Percentiles rank a stretch among this genome's conserved stretches.
phyloP scores from a whole-genome alignment of 2,888 invertebrate species.

The Carpatolechia fugitivella region DNA sequence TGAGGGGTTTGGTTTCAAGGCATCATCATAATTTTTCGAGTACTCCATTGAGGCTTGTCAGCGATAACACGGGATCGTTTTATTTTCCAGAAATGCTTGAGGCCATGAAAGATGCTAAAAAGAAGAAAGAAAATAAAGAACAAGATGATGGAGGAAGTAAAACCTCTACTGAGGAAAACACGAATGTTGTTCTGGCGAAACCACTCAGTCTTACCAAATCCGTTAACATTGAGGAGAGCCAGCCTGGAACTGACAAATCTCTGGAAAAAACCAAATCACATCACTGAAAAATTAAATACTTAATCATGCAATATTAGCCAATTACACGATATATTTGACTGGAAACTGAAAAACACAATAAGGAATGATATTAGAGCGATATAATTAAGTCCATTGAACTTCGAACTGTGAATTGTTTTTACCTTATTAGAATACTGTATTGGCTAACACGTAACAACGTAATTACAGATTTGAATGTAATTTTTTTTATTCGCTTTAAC shows the following conservation, averaged over 20 bases:
- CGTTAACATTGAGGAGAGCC: background rate
- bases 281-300: background rate
- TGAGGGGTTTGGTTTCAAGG: too few relatives aligned
- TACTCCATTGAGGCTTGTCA: too few relatives aligned
- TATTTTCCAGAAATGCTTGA: slow-evolving; percentile 55
- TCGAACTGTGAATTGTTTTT: slow-evolving; percentile 1
- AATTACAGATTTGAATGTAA: too few relatives aligned
- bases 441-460: too few relatives aligned
- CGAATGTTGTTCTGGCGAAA: background rate
- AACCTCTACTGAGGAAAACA: background rate
- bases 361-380: background rate
- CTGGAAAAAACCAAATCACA: slow-evolving; percentile 3
- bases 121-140: slow-evolving; percentile 40
- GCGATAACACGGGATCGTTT: too few relatives aligned
- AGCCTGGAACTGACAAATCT: background rate
- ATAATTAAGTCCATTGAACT: background rate
- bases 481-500: background rate
- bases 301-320: background rate
- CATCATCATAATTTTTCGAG: too few relatives aligned
- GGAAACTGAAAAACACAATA: background rate
- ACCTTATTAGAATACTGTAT: background rate
- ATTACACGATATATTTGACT: background rate
- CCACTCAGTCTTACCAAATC: background rate
- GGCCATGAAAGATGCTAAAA: slow-evolving; percentile 58
- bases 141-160: background rate